Conservation (phyloP, 2,113 vertebrate species). For the Lasiurus borealis region DNA sequence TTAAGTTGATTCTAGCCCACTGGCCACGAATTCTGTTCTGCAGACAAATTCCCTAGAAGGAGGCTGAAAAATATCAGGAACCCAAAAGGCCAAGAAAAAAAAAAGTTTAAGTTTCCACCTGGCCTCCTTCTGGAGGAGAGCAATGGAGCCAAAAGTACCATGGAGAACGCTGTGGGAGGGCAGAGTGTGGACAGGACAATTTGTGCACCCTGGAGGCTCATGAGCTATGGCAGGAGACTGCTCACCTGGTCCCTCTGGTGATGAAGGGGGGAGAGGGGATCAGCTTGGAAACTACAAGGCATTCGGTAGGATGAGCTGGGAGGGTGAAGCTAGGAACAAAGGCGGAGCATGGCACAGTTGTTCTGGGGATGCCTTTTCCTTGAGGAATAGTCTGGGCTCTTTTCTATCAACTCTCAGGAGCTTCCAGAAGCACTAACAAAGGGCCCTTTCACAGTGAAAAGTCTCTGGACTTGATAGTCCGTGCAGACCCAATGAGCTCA, state of each 20-base stretch:
- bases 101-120: not conserved
- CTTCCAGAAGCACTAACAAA: conserved; percentile 42
- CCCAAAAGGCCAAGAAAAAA: not conserved
- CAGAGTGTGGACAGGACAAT: not conserved
- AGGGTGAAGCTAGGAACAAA: not conserved
- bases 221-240: not conserved
- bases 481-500: conserved; percentile 72
- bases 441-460: conserved; percentile 55
- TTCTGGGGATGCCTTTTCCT: not conserved
- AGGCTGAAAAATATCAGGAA: not conserved
- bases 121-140: not conserved
- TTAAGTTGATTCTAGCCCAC: not conserved
- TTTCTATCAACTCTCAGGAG: conserved; percentile 51
- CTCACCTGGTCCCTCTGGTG: not conserved
- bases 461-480: conserved; percentile 73
- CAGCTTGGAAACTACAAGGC: not conserved
- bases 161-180: not conserved
- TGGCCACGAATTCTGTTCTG: not conserved
- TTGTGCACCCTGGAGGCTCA: not conserved
- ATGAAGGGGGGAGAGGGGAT: not conserved
- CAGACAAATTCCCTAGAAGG: not conserved
- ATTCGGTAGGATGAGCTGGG: not conserved
- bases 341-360: not conserved
- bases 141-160: not conserved
- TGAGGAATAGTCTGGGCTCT: conserved; percentile 42